Base-by-base conservation (phyloP, 2,888 invertebrate genomes). In the Hyposoter dolosus region DNA sequence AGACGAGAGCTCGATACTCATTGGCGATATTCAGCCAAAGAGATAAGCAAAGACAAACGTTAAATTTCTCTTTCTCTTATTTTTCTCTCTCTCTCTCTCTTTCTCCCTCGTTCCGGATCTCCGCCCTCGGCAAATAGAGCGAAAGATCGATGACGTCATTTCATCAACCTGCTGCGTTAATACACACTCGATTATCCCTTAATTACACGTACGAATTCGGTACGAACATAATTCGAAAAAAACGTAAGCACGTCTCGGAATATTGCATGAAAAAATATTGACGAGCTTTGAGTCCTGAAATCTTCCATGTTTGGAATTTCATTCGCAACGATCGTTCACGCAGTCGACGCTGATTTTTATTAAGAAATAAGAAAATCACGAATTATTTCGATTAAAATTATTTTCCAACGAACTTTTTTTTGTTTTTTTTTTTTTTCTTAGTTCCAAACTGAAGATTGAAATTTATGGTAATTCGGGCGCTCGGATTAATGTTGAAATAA, bases 11-110 rank as follows among this genome's bases (percentile, higher is more conserved):
- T 56, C 7, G 72, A 45, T 47, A 72, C 60, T 74, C 23, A 32
- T 19, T 69, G 72, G 40, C 43, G 79, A 83, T 82, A 76, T 71
- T 35, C 74, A 56, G 60, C 82, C n/a, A 65, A 65, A 69, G 69
- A 75, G 75, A 82, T 83, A 82, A 85, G 77, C 81, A 68, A 74
- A 81, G 53, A 69, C 77, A 68, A 86, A 72, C 82, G 65, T 45
- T 47, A 63, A 69, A 66, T 40, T 45, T 35, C n/a, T 19, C 10
- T 56, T 40, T 71, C 32, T 72, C 50, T 68, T n/a, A 6, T 56
- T 40, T 71, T 19, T 72, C 50, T 68, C 12, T 68, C 53, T 66
- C 23, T 74, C 68, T 56, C 50, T 63, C n/a, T 56, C n/a, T 47
- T 45, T 66, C 19, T 19, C 43, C 4, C 10, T 15, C 12, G 2